Conservation (phyloP, 2,888 invertebrate genomes). For the Drosophila setosimentum region DNA sequence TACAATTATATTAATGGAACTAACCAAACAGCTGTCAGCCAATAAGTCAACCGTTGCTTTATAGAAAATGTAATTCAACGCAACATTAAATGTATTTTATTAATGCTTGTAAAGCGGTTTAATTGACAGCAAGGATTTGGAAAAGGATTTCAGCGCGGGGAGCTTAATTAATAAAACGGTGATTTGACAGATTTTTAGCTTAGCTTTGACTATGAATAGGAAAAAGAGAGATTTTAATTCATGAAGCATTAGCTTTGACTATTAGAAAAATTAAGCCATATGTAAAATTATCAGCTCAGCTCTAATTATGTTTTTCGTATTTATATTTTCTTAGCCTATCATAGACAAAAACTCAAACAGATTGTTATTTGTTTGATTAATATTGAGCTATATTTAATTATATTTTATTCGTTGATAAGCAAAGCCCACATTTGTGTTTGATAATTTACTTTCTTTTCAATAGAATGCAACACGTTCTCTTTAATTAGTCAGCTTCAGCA, state of each 20-base stretch:
- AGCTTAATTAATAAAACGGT: background rate
- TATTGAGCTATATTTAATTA: background rate
- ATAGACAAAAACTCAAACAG: background rate
- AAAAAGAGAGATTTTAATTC: background rate
- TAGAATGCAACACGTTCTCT: background rate
- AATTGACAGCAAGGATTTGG: conserved; percentile 1
- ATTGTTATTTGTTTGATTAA: background rate
- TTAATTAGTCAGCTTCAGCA: background rate
- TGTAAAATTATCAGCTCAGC: background rate
- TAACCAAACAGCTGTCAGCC: conserved; percentile 54
- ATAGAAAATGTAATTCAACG: conserved; percentile 60
- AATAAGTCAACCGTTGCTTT: conserved; percentile 32
- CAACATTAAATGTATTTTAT: conserved; percentile 42
- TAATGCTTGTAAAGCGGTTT: conserved; percentile 7
- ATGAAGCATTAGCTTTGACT: background rate
- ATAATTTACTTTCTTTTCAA: conserved; percentile 7
- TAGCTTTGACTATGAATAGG: background rate
- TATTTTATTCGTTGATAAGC: background rate
- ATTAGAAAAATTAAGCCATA: background rate
- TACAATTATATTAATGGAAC: conserved; percentile 83
- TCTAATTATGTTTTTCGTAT: background rate
- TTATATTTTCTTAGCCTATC: background rate
- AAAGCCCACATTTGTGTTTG: background rate
- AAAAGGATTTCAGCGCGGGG: background rate
- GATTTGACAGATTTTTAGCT: conserved; percentile 1